phyloP scores from a whole-genome alignment of 92 coral and sea anemone species.

The Virgularia gustaviana region DNA sequence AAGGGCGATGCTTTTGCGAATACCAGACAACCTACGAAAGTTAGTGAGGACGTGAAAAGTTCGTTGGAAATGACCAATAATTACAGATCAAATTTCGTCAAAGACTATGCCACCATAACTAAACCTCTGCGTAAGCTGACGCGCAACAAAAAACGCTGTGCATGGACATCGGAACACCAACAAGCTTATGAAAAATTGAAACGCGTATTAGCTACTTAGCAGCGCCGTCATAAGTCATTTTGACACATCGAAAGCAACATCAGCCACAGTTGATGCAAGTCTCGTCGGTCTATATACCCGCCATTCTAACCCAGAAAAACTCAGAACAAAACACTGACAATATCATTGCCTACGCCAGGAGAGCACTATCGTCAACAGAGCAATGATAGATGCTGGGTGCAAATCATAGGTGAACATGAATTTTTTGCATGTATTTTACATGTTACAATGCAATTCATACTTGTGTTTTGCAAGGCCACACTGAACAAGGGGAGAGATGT shows the following conservation, averaged over 20 bases:
- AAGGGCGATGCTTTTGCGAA: slow-evolving; percentile 19
- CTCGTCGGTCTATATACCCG: slow-evolving; percentile 50
- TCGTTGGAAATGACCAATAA: slow-evolving; percentile 55
- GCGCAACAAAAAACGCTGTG: slow-evolving; percentile 44
- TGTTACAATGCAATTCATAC: too few relatives aligned
- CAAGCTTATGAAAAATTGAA: slow-evolving; percentile 1
- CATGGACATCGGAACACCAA: slow-evolving; percentile 44
- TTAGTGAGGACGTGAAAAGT: slow-evolving; percentile 7
- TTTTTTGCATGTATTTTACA: too few relatives aligned
- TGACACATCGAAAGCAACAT: slow-evolving; percentile 40
- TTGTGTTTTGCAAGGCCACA: too few relatives aligned
- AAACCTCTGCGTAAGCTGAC: slow-evolving; percentile 55
- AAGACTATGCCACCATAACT: slow-evolving; percentile 51
- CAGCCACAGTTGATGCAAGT: slow-evolving; percentile 43
- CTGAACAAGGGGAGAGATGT: too few relatives aligned
- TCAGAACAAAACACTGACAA: too few relatives aligned
- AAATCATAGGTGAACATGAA: too few relatives aligned
- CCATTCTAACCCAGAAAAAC: too few relatives aligned
- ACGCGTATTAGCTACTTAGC: slow-evolving; percentile 20
- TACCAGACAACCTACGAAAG: not conserved
- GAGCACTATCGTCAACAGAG: too few relatives aligned
- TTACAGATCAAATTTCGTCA: slow-evolving; percentile 57
- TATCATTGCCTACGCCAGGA: too few relatives aligned
- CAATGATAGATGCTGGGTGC: too few relatives aligned
- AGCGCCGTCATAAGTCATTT: slow-evolving; percentile 46